Evolutionary conservation across 2,113 vertebrate genomes (phyloP).

Genomic region (Anarrhichthys ocellatus): DNA sequence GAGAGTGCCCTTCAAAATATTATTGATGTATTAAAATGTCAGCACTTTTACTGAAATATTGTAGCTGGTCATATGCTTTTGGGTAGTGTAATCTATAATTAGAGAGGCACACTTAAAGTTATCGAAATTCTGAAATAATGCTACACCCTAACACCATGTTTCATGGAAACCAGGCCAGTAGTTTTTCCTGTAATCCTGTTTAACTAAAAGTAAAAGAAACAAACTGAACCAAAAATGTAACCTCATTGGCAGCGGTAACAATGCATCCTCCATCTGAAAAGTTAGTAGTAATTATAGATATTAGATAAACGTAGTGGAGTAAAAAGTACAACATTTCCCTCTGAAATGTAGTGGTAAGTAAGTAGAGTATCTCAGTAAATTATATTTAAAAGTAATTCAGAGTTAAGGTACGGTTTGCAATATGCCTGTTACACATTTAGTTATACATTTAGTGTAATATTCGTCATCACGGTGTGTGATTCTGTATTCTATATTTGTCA

Average conservation of each 20-base stretch:
- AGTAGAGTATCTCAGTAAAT: neutral
- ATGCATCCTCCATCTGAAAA: neutral
- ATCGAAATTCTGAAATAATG: neutral
- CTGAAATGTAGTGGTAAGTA: neutral
- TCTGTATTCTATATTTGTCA: neutral
- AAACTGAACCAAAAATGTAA: neutral
- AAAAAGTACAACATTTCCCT: neutral
- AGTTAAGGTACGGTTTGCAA: neutral
- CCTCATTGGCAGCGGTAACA: neutral
- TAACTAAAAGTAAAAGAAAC: neutral
- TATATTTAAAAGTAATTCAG: neutral
- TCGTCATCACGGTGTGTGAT: neutral
- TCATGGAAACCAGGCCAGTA: neutral
- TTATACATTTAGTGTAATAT: neutral
- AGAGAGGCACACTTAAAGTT: neutral
- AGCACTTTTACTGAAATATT: neutral
- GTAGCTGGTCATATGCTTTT: neutral
- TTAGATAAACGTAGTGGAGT: neutral
- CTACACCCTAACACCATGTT: neutral
- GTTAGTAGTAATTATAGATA: neutral
- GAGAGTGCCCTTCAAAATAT: neutral
- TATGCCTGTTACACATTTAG: neutral
- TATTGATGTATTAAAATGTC: neutral
- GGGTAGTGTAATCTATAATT: neutral
- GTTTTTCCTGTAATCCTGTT: neutral